These are phyloP conservation scores for Cygnus olor DNA, from an alignment of 2,797 vertebrate species.

Conservation along the genomic window DNA sequence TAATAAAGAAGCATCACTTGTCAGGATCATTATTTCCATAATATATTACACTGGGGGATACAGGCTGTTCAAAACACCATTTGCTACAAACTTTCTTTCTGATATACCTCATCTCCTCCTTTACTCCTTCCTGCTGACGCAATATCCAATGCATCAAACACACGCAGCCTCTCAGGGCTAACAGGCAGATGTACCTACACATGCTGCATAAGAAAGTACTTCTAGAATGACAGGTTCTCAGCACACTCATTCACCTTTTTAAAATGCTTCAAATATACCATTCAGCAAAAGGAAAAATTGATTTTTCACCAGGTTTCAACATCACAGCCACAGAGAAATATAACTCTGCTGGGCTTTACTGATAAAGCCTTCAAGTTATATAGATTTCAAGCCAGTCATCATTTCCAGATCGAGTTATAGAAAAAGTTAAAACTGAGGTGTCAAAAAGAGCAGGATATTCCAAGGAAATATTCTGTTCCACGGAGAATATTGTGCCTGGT, in stretches of 20 bases:
- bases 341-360: slow-evolving; percentile 49
- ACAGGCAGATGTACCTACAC: slow-evolving; percentile 53
- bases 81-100: slow-evolving; percentile 46
- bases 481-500: not conserved
- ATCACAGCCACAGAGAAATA: slow-evolving; percentile 49
- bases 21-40: slow-evolving; percentile 60
- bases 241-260: slow-evolving; percentile 48
- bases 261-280: slow-evolving; percentile 62
- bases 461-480: slow-evolving; percentile 7
- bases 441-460: slow-evolving; percentile 21
- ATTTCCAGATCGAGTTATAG: slow-evolving; percentile 58
- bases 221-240: slow-evolving; percentile 32
- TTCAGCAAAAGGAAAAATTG: slow-evolving; percentile 58
- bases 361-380: slow-evolving; percentile 55
- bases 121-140: slow-evolving; percentile 49
- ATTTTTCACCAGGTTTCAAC: slow-evolving; percentile 60
- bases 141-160: slow-evolving; percentile 59
- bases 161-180: slow-evolving; percentile 42
- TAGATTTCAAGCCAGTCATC: slow-evolving; percentile 54
- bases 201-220: slow-evolving; percentile 48
- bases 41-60: slow-evolving; percentile 44
- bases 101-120: slow-evolving; percentile 36
- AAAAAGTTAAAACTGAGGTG: slow-evolving; percentile 55
- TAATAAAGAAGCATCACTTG: slow-evolving; percentile 31
- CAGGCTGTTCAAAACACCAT: slow-evolving; percentile 24